Base-by-base conservation (phyloP, 2,113 vertebrate genomes). In the Carollia perspicillata region DNA sequence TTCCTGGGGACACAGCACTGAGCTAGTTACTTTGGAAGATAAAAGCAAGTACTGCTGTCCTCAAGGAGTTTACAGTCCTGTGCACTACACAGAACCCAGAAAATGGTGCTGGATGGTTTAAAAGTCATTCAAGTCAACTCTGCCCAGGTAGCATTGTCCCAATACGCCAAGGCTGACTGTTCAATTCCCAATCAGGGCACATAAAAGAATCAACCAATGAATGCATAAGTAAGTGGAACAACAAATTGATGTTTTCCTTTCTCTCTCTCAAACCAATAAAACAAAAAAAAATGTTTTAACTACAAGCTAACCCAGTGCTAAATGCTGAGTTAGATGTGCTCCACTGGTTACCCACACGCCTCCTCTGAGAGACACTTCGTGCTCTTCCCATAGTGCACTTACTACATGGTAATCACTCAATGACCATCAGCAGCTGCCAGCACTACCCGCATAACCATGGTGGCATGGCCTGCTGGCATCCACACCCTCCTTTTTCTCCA, bases 331-430 rank as follows among this genome's bases (percentile, higher is more conserved):
- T 42, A 40, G 63, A 47, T 0, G 8, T 14, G 23, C 12, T 47
- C 26, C 58, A 17, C 18, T 30, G 13, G 23, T 40, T 35, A 60
- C 77, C 16, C 49, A 37, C 35, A 22, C 2, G 23, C 51, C 44
- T 3, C 6, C 63, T 42, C 72, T 80, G 51, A 72, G 0, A 4
- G 35, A 18, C 40, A 7, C 3, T 6, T 2, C 18, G 58, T 22
- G 23, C 22, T 6, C 42, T 16, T 63, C 42, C 33, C 3, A n/a
- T 4, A 13, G 42, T 18, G 58, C 51, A 28, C 10, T 47, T 33
- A 18, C 72, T 75, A 33, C 10, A 0, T 0, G 22, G 60, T 16
- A 14, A 35, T 20, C 10, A 11, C 71, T 42, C 44, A 4, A 7
- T 2, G 20, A 68, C 20, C 55, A 16, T 0, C 0, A 6, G 37